A percentile compares a stretch with the other conserved stretches of the same genome.
These are phyloP conservation scores for Sparus aurata DNA, from an alignment of 2,797 vertebrate genomes.

Conservation along the genomic window DNA sequence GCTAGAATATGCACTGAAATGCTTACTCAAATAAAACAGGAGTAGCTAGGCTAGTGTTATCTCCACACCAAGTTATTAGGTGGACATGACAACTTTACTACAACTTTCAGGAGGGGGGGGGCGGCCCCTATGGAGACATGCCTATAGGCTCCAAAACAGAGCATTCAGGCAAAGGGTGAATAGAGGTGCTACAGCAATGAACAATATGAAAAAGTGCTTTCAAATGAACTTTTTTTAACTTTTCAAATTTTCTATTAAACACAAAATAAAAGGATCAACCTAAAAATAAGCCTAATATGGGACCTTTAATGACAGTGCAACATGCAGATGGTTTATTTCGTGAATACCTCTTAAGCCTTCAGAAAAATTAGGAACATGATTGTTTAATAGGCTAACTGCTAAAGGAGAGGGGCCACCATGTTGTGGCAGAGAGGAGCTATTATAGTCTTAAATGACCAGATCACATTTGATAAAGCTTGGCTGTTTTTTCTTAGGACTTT, in stretches of 20 bases:
- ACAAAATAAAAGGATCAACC: no score
- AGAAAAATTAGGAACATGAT: background rate
- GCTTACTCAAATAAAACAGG: slow-evolving; percentile 48
- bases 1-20: slow-evolving; percentile 15
- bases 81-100: slow-evolving; percentile 44
- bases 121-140: no score
- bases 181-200: no score
- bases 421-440: background rate
- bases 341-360: no score
- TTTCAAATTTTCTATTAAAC: no score
- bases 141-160: no score
- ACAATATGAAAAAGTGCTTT: no score
- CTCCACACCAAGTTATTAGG: slow-evolving; percentile 21
- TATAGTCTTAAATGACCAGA: background rate
- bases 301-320: background rate
- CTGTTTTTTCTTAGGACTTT: slow-evolving; percentile 20
- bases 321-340: background rate
- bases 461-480: slow-evolving; percentile 20
- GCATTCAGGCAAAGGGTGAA: no score
- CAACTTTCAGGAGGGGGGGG: background rate
- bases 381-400: background rate
- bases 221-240: no score
- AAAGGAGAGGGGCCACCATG: background rate
- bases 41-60: slow-evolving; percentile 32
- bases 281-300: no score